Base-by-base conservation (phyloP, 2,797 vertebrate species). In the Percopsis omiscomaycus region DNA sequence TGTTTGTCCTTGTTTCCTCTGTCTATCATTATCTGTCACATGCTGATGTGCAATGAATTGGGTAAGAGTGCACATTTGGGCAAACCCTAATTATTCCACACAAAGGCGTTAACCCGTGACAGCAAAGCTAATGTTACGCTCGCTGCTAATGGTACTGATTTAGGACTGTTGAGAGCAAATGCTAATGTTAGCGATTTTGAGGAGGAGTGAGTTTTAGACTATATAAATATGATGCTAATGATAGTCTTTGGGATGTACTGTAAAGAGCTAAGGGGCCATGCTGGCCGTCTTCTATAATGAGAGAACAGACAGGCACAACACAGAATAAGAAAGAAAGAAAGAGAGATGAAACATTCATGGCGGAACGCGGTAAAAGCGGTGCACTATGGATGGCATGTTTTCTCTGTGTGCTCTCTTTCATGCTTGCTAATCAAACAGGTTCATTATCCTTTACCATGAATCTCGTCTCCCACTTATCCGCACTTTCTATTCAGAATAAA, bases 271-370 rank as follows among this genome's bases (percentile, higher is more conserved):
- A 64, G 81, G 73, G 69, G 67, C 58, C 0, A 10, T 45, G 57
- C 16, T 60, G 64, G 69, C 60, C 70, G 79, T 75, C 81, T 84
- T 73, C 69, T 83, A 75, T 87, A 89, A 91, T 88, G 80, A 89
- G 73, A 60, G 69, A 78, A 80, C 64, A 79, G 73, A 78, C 56
- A 72, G 55, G 54, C 57, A 48, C 59, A 53, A 74, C 28, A 3
- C 45, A 37, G 76, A 62, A 44, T 59, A 64, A 71, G 63, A 55
- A 27, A 56, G 79, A 86, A 74, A 62, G 42, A 61, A 64, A 71
- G 61, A 54, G 29, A 56, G 79, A 86, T 83, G 60, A 86, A 77
- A 87, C 74, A 83, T 77, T 77, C 65, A 84, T 68, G 64, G 66
- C 61, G 53, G 69, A 74, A 80, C 56, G 72, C 64, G 42, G 66